Percentiles rank a stretch among this genome's conserved stretches.
Conservation (phyloP, 2,113 vertebrate genomes). For the Calyptomena viridis region DNA sequence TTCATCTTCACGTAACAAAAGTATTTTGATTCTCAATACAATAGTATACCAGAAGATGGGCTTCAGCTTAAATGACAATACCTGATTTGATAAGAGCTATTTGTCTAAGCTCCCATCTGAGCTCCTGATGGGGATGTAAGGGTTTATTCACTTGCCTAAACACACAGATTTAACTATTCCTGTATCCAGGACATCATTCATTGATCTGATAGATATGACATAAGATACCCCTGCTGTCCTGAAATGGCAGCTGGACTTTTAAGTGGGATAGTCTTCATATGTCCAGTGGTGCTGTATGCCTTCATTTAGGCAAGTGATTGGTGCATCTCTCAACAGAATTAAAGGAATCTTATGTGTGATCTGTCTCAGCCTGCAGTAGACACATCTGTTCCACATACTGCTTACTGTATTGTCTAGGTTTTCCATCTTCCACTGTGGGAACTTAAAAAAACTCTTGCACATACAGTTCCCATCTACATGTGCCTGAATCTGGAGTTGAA, state of each 20-base stretch:
- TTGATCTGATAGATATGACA: not conserved
- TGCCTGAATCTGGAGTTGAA: not conserved
- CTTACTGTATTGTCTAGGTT: not conserved
- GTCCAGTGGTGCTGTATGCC: not conserved
- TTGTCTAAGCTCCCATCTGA: not conserved
- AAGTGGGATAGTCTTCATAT: not conserved
- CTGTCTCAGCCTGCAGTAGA: not conserved
- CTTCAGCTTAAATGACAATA: not conserved
- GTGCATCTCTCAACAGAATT: not conserved
- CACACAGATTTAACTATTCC: not conserved
- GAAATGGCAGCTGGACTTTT: not conserved
- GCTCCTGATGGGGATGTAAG: not conserved
- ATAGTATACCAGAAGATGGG: not conserved
- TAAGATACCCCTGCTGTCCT: not conserved
- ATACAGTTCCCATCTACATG: not conserved
- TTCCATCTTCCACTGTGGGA: not conserved
- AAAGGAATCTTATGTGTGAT: not conserved
- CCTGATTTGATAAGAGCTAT: not conserved
- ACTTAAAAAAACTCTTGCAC: not conserved
- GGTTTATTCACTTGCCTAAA: not conserved
- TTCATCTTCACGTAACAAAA: not conserved
- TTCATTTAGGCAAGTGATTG: not conserved
- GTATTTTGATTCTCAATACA: not conserved
- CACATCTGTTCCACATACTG: not conserved
- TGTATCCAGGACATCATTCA: not conserved